Evolutionary conservation across 2,113 vertebrate genomes (phyloP).

Genomic region (Bagarius yarrelli): DNA sequence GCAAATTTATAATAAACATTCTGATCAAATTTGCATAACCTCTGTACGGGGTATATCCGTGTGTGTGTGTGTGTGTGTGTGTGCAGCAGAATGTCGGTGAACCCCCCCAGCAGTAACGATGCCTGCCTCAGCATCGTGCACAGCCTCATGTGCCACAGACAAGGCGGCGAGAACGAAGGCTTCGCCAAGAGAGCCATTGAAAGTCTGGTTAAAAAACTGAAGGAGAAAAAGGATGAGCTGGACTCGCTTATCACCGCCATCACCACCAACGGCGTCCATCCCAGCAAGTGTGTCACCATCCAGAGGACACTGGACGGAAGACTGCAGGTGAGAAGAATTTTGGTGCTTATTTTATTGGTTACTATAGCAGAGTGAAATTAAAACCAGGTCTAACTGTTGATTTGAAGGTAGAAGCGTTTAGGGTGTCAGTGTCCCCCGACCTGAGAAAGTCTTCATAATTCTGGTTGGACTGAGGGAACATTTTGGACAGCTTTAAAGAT

Average conservation of each 20-base stretch:
- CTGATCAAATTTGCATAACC: not conserved
- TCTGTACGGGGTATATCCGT: not conserved
- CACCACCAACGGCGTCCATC: constrained; percentile 79
- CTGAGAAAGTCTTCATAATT: not conserved
- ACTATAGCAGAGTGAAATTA: not conserved
- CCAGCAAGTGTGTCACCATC: constrained; percentile 81
- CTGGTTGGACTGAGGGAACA: too few relatives aligned
- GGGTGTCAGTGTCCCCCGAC: not conserved
- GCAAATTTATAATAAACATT: not conserved
- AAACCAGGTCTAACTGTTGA: not conserved
- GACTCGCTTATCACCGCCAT: constrained; percentile 79
- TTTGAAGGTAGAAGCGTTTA: not conserved
- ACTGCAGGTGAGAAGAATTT: constrained; percentile 68
- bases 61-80: constrained; percentile 25
- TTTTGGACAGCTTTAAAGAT: too few relatives aligned
- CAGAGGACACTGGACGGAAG: constrained; percentile 79
- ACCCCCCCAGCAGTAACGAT: constrained; percentile 73
- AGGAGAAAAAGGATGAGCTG: constrained; percentile 78
- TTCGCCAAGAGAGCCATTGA: constrained; percentile 80
- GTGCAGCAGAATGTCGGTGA: constrained; percentile 71
- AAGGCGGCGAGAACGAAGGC: constrained; percentile 78
- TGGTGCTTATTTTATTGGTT: not conserved
- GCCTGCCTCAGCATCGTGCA: constrained; percentile 82
- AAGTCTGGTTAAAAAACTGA: constrained; percentile 73
- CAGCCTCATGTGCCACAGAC: constrained; percentile 83